Conservation (phyloP, 2,113 vertebrate species). For the Sinocyclocheilus rhinocerous region DNA sequence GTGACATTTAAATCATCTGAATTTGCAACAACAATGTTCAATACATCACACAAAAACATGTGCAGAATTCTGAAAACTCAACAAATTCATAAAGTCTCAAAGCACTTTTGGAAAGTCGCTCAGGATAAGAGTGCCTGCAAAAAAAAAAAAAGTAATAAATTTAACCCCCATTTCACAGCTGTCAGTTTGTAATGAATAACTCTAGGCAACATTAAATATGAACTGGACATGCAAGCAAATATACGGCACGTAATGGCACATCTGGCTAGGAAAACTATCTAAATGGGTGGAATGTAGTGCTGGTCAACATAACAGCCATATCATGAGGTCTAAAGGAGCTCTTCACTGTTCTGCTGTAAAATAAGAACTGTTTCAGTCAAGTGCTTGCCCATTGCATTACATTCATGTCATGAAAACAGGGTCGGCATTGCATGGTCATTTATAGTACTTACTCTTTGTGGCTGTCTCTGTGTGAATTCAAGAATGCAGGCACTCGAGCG, state of each 20-base stretch:
- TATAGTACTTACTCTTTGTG: slow-evolving; percentile 18
- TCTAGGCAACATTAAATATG: not conserved
- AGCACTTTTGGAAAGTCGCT: slow-evolving; percentile 17
- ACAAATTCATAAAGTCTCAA: not conserved
- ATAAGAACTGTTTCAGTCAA: slow-evolving; percentile 23
- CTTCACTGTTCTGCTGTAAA: not conserved
- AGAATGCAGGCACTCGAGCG: slow-evolving; percentile 26
- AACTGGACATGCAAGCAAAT: not conserved
- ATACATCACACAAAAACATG: not conserved
- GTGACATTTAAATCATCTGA: not conserved
- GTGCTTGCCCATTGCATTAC: slow-evolving; percentile 8
- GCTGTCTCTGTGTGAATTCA: slow-evolving; percentile 25
- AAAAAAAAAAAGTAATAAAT: slow-evolving; percentile 7
- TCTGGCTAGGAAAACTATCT: not conserved
- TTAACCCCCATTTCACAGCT: slow-evolving; percentile 22
- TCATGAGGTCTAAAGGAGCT: slow-evolving; percentile 2
- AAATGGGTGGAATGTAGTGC: not conserved
- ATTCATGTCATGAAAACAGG: slow-evolving; percentile 25
- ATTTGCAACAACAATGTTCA: not conserved
- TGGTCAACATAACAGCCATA: not conserved
- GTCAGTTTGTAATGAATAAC: slow-evolving; percentile 9
- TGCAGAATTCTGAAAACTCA: not conserved
- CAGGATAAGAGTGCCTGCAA: not conserved
- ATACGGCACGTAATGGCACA: not conserved
- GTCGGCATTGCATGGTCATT: slow-evolving; percentile 9